These are phyloP conservation scores for Apotomis betuletana DNA, from an alignment of 2,888 invertebrate genomes.

Conservation along the genomic window DNA sequence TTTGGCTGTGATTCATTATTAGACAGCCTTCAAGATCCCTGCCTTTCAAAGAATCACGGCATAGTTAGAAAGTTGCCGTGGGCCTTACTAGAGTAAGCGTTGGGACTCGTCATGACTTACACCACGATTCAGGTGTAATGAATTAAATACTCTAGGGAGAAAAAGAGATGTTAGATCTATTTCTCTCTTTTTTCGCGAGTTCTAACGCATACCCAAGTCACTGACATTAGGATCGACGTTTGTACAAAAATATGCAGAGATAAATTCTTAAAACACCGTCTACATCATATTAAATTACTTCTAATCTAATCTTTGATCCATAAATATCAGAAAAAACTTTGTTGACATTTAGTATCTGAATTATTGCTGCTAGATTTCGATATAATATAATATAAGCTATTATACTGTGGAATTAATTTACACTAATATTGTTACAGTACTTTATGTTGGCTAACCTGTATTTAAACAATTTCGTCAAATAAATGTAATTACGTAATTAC, in stretches of 20 bases:
- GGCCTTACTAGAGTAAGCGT: neutral
- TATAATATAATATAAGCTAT: slow-evolving; percentile 40
- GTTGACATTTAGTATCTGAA: slow-evolving; percentile 40
- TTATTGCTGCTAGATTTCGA: slow-evolving; percentile 40
- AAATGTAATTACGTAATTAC: slow-evolving; percentile 20
- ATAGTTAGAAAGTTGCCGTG: neutral
- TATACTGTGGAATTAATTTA: slow-evolving; percentile 35
- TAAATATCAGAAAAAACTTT: slow-evolving; percentile 47
- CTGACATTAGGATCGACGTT: slow-evolving; percentile 60
- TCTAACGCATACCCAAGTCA: slow-evolving; percentile 44
- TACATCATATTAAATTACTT: slow-evolving; percentile 50
- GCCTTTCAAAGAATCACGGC: no score
- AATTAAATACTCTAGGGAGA: no score
- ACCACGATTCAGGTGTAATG: neutral
- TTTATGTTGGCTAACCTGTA: slow-evolving; percentile 29
- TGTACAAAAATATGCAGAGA: slow-evolving; percentile 76
- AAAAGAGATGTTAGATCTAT: neutral
- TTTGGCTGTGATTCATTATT: neutral
- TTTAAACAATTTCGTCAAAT: slow-evolving; percentile 24
- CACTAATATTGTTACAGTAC: slow-evolving; percentile 25
- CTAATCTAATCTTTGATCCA: slow-evolving; percentile 48
- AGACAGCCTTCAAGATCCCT: no score
- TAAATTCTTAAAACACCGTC: slow-evolving; percentile 61
- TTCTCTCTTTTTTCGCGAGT: neutral
- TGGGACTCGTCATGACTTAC: neutral